Evolutionary conservation across 2,888 invertebrate genomes (phyloP).

Genomic region (Amphipoea lucens): DNA sequence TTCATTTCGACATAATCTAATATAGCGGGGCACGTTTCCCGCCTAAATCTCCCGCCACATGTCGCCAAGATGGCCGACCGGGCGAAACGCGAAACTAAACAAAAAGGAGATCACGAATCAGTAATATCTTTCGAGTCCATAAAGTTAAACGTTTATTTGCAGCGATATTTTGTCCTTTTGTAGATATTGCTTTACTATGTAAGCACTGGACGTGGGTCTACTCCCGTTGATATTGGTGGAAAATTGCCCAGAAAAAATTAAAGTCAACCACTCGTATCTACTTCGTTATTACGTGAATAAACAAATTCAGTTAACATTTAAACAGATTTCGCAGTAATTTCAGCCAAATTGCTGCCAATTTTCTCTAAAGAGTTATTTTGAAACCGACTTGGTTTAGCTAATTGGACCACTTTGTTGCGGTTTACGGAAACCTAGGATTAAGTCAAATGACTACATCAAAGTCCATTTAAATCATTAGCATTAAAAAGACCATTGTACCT

Average conservation of each 20-base stretch:
- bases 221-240: slow-evolving; percentile 66
- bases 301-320: slow-evolving; percentile 60
- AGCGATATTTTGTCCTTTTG: slow-evolving; percentile 90
- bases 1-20: slow-evolving; percentile 90
- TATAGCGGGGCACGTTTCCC: slow-evolving; percentile 90
- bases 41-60: slow-evolving; percentile 90
- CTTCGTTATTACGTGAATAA: slow-evolving; percentile 56
- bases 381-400: slow-evolving; percentile 62
- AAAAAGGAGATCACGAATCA: slow-evolving; percentile 90
- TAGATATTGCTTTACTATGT: slow-evolving; percentile 88
- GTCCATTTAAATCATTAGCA: slow-evolving; percentile 55
- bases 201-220: slow-evolving; percentile 73
- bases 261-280: slow-evolving; percentile 39
- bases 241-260: slow-evolving; percentile 59
- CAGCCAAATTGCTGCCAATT: slow-evolving; percentile 63
- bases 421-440: slow-evolving; percentile 62
- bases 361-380: slow-evolving; percentile 64
- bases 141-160: slow-evolving; percentile 91
- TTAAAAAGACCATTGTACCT: slow-evolving; percentile 37
- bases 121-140: slow-evolving; percentile 91
- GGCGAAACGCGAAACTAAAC: slow-evolving; percentile 88
- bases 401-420: slow-evolving; percentile 61
- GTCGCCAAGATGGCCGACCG: slow-evolving; percentile 90
- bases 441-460: slow-evolving; percentile 64
- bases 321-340: slow-evolving; percentile 58